Base-by-base conservation (phyloP, 1,140 invertebrate genomes). In the Drosophila setifemur region DNA sequence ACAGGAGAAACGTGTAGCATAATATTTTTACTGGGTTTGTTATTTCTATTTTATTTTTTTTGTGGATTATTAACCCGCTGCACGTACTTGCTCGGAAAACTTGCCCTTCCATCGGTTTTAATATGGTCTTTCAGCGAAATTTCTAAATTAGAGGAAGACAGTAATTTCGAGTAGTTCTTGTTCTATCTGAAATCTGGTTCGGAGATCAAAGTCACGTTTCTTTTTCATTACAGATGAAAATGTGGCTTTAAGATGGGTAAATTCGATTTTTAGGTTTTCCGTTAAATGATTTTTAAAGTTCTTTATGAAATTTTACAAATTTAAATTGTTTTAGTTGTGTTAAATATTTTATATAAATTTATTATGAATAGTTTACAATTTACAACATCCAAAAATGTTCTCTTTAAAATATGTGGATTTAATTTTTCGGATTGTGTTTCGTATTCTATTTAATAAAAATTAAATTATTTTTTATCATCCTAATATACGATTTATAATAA, bases 61-160 rank as follows among this genome's bases (percentile, higher is more conserved):
- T 43, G n/a, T 9, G 9, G 11, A 44, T 37, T 31, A 37, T 12
- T 26, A 47, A 76, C 60, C 19, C 73, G 39, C 16, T 42, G 79
- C 78, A 82, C 78, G 79, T 73, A 66, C 39, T 85, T 55, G 53
- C 44, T 50, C 37, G 63, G 53, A 78, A 85, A 78, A 85, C 48
- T 66, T 50, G 54, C 19, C 28, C 67, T 58, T 25, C 55, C 57
- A 61, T 44, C 57, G 43, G 52, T 28, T 40, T 58, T 69, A 50
- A 55, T 52, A 49, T 35, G 57, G 40, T 71, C 55, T 61, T 71
- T 85, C 74, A 54, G 16, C 64, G 64, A 70, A 85, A 70, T 72
- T 81, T 79, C 28, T 44, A 63, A 50, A 42, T 49, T 67, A 40
- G 37, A 68, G 60, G 37, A 72, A 86, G 67, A 49, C 50, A 60